Conservation (phyloP, 1,140 invertebrate species). For the Drosophila nebulosa region DNA sequence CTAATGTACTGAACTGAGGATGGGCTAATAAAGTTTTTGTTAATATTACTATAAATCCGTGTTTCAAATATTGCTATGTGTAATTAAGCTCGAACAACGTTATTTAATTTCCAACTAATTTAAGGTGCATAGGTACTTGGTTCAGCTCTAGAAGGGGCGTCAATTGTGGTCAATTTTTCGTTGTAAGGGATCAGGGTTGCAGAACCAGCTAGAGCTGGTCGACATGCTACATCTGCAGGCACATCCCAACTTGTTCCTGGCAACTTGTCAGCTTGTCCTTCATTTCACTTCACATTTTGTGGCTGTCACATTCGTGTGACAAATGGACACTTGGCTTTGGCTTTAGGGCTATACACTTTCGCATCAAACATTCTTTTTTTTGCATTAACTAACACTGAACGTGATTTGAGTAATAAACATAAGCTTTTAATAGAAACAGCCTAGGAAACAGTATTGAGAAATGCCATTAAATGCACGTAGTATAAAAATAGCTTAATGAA, state of each 20-base stretch:
- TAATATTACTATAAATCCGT: too few relatives aligned
- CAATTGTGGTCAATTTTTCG: constrained; percentile 26
- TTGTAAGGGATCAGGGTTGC: constrained; percentile 13
- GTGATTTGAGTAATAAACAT: background rate
- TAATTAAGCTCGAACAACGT: background rate
- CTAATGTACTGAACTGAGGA: too few relatives aligned
- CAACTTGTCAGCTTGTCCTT: constrained; percentile 36
- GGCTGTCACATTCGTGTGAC: constrained; percentile 54
- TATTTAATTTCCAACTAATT: background rate
- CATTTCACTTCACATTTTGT: background rate
- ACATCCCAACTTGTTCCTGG: constrained; percentile 25
- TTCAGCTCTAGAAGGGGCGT: constrained; percentile 18
- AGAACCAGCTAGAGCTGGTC: background rate
- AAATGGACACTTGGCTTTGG: constrained; percentile 56
- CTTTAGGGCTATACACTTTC: constrained; percentile 34
- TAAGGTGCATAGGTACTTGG: background rate
- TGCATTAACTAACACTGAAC: background rate
- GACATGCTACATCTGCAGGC: background rate
- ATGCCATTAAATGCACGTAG: too few relatives aligned
- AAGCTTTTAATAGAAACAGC: background rate
- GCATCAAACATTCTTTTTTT: constrained; percentile 8
- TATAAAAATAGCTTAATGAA: too few relatives aligned
- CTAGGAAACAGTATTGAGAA: too few relatives aligned
- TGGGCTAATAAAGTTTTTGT: too few relatives aligned
- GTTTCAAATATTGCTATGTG: background rate